Conservation (phyloP, 2,797 vertebrate genomes). For the Diglossa cyanea region DNA sequence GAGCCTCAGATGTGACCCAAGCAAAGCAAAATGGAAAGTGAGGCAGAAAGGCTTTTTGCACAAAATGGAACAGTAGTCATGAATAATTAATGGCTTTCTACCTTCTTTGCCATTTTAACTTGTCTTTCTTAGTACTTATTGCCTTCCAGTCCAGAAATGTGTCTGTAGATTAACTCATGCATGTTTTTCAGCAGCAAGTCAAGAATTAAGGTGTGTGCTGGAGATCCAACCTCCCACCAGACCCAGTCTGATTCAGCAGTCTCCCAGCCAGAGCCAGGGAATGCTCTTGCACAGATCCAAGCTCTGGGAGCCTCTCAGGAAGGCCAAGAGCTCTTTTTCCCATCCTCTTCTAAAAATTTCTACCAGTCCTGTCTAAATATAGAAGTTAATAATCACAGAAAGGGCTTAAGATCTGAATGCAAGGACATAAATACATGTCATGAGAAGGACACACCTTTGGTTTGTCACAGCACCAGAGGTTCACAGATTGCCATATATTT, state of each 20-base stretch:
- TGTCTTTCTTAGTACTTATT: neutral
- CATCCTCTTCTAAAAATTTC: neutral
- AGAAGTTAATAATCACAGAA: neutral
- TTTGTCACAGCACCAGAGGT: neutral
- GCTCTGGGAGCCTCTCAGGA: neutral
- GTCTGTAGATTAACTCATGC: neutral
- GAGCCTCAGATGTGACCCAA: neutral
- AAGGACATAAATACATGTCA: neutral
- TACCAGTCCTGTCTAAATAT: neutral
- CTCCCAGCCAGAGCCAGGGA: neutral
- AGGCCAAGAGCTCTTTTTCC: neutral
- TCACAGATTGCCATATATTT: neutral
- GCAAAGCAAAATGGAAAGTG: neutral
- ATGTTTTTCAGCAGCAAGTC: neutral
- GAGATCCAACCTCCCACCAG: neutral
- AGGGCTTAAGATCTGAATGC: neutral
- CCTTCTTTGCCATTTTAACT: neutral
- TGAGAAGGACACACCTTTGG: neutral
- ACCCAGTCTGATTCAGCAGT: neutral
- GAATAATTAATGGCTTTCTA: neutral
- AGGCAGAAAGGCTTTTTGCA: constrained; percentile 14
- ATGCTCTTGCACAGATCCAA: neutral
- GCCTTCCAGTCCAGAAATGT: neutral
- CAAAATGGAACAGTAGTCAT: neutral
- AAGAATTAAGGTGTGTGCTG: neutral